A percentile compares a stretch with the other conserved stretches of the same genome.
phyloP scores from a whole-genome alignment of 1,140 invertebrate species.

The Temnothorax longispinosus region DNA sequence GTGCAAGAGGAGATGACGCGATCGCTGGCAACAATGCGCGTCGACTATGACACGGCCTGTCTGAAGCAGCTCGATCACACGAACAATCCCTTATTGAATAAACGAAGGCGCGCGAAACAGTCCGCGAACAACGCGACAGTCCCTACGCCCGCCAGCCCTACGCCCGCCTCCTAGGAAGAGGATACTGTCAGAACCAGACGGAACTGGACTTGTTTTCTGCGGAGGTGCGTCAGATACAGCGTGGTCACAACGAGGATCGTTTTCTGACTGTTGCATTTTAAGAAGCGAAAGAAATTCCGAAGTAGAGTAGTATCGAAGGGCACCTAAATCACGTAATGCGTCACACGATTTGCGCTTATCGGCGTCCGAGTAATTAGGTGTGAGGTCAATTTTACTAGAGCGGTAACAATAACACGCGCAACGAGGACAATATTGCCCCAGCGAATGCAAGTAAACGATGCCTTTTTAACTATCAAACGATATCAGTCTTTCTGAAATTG shows the following conservation, averaged over 20 bases:
- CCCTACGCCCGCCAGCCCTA: slow-evolving; percentile 71
- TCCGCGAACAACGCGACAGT: slow-evolving; percentile 53
- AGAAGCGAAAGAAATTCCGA: slow-evolving; percentile 55
- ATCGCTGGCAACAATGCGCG: slow-evolving; percentile 98
- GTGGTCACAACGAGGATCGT: slow-evolving; percentile 71
- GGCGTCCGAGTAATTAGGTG: neutral
- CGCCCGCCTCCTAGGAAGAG: slow-evolving; percentile 75
- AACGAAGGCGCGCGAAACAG: slow-evolving; percentile 87
- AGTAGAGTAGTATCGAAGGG: slow-evolving; percentile 22
- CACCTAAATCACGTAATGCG: neutral
- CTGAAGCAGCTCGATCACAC: slow-evolving; percentile 93
- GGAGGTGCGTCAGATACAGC: slow-evolving; percentile 73
- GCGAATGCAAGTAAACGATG: slow-evolving; percentile 27
- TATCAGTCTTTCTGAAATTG: neutral
- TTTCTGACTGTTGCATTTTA: slow-evolving; percentile 68
- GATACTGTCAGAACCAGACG: slow-evolving; percentile 35
- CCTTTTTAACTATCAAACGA: slow-evolving; percentile 2
- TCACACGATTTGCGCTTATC: slow-evolving; percentile 2
- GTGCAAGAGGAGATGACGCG: slow-evolving; percentile 99
- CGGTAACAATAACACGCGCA: neutral
- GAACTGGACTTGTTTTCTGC: slow-evolving; percentile 72
- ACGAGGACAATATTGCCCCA: slow-evolving; percentile 43
- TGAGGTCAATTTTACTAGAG: neutral
- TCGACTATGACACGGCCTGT: slow-evolving; percentile 94
- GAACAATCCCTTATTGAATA: slow-evolving; percentile 96